Evolutionary conservation across 2,113 vertebrate genomes (phyloP), one percentile per base, ranked within the genome.

Genomic region (Edolisoma coerulescens): DNA sequence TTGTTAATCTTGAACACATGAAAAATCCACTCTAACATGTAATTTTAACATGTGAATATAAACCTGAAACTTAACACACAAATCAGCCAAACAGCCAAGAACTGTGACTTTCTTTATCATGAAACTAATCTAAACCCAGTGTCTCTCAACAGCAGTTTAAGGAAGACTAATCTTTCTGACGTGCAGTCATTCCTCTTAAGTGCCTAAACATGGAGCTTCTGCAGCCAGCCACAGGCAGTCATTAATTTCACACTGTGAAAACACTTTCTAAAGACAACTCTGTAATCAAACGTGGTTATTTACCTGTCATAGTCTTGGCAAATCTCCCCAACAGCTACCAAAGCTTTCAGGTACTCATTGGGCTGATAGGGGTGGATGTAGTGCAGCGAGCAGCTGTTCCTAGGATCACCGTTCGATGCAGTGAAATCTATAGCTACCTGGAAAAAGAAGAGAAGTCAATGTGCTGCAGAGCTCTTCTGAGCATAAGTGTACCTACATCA

Each of bases 251-350:
- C 45, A 30, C 84, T 77, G 91, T 35, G 89, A 60, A 45, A 96
- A 61, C 74, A 50, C 60, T 44, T 71, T 50, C 79, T 68, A 45
- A 60, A 86, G 92, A 91, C 75, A 87, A 52, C n/a, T 74, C 44
- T 54, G 26, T 61, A 39, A 89, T 37, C 19, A 78, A 13, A 53
- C 7, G 6, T 32, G 44, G 21, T 81, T 84, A 81, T 96, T 97
- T 98, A 99, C 99, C 99, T 99, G 99, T 99, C 99, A 57, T 99
- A 99, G 97, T 99, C 99, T 97, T 99, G 99, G 98, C 99, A 99
- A 97, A 99, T 99, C 97, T 99, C 99, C 11, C 99, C 99, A 30
- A 99, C 99, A 9, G 99, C 99, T 61, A 99, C 99, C 98, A 99
- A 94, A 2, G 99, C 99, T 98, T 99, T 99, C 95, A 99, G 98